Base-by-base conservation (phyloP, 2,888 invertebrate genomes). In the Volucella bombylans region DNA sequence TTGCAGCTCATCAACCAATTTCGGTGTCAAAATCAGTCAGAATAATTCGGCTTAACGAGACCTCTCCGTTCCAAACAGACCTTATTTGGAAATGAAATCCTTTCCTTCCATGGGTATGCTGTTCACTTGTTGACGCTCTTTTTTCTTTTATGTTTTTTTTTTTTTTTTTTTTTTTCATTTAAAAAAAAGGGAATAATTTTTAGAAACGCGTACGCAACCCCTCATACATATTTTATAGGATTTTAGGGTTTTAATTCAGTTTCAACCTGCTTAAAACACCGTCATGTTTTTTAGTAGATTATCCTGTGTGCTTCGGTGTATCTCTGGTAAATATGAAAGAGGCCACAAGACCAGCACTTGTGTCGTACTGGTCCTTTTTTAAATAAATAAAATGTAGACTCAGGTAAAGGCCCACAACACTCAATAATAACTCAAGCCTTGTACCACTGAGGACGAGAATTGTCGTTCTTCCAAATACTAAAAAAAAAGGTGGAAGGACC, bases 361-460 rank as follows among this genome's bases (percentile, higher is more conserved):
- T 10, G 8, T 59, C 12, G 12, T 59, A 39, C 10, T 39, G 57
- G 14, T 59, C 57, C 39, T 11, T 54, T 9, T 31, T 11, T 18
- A 15, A 47, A 23, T 55, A 55, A 68, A 55, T 38, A 41, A 68
- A 45, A 55, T 55, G 55, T 68, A 68, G 55, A 31, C 31, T 45
- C 68, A 68, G 68, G 55, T 68, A 38, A 8, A 55, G 55, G 23
- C 55, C 54, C 31, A 55, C 15, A 23, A 68, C 55, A 55, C 55
- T 68, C 55, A 68, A 68, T 68, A 55, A 68, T 55, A 68, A 12
- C 68, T 47, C 55, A 31, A 68, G 45, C 15, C 31, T 14, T n/a
- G 52, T 65, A 52, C 52, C 41, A 52, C 57, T 18, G 23, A 52
- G 41, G 52, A 67, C 54, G 52, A 23, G 54, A 41, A 45, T 50